A percentile compares a stretch with the other conserved stretches of the same genome.
phyloP scores from a whole-genome alignment of 2,113 vertebrate species.

The Hassar affinis region DNA sequence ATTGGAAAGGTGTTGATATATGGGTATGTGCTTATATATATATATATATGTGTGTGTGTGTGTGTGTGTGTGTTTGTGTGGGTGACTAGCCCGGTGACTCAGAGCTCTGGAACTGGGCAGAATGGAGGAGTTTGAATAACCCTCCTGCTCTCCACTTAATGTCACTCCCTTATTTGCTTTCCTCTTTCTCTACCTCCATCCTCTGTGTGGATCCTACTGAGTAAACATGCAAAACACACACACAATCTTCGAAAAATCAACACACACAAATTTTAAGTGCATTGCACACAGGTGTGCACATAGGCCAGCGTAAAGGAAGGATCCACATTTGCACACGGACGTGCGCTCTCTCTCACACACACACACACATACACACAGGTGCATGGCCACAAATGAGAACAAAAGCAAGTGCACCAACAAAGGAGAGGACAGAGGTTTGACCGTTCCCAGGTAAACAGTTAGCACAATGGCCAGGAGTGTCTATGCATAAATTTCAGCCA shows the following conservation, averaged over 20 bases:
- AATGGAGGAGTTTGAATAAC: constrained; percentile 41
- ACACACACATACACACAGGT: constrained; percentile 32
- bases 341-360: constrained; percentile 10
- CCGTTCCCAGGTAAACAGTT: constrained; percentile 45
- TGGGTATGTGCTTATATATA: not conserved
- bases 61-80: not conserved
- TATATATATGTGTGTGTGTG: not conserved
- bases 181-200: constrained; percentile 38
- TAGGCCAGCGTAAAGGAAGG: constrained; percentile 15
- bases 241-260: constrained; percentile 29
- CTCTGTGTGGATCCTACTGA: constrained; percentile 30
- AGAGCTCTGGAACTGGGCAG: constrained; percentile 45
- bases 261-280: constrained; percentile 34
- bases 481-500: constrained; percentile 30
- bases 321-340: constrained; percentile 24
- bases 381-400: constrained; percentile 32
- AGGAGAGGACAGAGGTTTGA: constrained; percentile 36
- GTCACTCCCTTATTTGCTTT: constrained; percentile 54
- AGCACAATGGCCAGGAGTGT: constrained; percentile 27
- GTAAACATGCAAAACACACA: constrained; percentile 41
- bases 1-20: not conserved
- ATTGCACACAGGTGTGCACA: constrained; percentile 39
- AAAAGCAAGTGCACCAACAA: constrained; percentile 17
- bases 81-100: constrained; percentile 33
- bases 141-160: constrained; percentile 12